Percentiles rank a stretch among this genome's conserved stretches.
Conservation (phyloP, 2,888 invertebrate genomes). For the Drosophila pegasa region DNA sequence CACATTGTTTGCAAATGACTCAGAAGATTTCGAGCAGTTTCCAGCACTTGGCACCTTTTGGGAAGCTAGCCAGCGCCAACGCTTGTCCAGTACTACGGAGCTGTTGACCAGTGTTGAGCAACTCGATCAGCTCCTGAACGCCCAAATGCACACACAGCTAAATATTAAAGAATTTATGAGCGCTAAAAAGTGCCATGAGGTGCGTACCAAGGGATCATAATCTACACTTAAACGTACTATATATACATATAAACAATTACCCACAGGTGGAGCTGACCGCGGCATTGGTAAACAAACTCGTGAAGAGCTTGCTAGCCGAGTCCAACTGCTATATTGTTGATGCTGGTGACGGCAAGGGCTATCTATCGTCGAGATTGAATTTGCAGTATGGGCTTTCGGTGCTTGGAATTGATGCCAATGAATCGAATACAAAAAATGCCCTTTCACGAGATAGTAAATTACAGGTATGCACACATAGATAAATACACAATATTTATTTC, state of each 20-base stretch:
- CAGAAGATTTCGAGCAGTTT: constrained; percentile 29
- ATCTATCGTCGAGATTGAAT: constrained; percentile 91
- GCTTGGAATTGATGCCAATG: constrained; percentile 92
- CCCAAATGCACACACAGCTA: constrained; percentile 34
- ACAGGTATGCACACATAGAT: constrained; percentile 74
- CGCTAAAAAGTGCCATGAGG: constrained; percentile 93
- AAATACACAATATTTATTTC: constrained; percentile 59
- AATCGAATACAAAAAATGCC: constrained; percentile 89
- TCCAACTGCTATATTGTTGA: constrained; percentile 88
- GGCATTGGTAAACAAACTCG: constrained; percentile 86
- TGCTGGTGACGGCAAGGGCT: constrained; percentile 95
- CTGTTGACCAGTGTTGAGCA: constrained; percentile 82
- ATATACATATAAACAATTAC: not conserved
- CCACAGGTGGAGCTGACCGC: constrained; percentile 88
- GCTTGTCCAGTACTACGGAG: constrained; percentile 55
- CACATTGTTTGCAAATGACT: constrained; percentile 85
- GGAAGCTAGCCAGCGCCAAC: constrained; percentile 47
- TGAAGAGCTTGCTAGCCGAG: constrained; percentile 18
- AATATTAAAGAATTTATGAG: constrained; percentile 90
- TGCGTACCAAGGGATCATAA: constrained; percentile 62
- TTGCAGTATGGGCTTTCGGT: constrained; percentile 90
- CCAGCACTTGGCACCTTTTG: constrained; percentile 61
- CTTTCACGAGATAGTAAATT: constrained; percentile 85
- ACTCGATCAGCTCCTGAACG: constrained; percentile 62
- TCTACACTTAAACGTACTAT: not conserved